phyloP scores from a whole-genome alignment of 2,113 vertebrate genomes.

The Psophia crepitans region DNA sequence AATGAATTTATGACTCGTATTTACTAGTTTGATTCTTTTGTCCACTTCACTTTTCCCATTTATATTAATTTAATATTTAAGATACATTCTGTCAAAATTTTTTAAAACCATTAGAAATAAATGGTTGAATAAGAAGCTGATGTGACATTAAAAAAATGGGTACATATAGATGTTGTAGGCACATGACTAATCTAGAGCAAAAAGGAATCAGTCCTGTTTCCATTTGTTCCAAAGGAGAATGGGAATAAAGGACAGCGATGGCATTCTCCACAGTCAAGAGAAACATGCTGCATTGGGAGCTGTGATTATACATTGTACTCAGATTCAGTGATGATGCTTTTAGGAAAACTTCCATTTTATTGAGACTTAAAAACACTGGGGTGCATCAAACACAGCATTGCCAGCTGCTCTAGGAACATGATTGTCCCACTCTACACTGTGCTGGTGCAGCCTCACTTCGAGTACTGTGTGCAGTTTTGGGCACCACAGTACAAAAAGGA shows the following conservation, averaged over 20 bases:
- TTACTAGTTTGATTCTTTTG: constrained; percentile 1
- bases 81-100: not conserved
- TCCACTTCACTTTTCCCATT: not conserved
- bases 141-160: not conserved
- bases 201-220: not conserved
- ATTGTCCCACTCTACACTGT: no score
- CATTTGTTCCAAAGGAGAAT: not conserved
- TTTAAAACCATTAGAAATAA: not conserved
- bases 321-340: not conserved
- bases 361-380: no score
- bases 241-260: not conserved
- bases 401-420: no score
- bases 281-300: not conserved
- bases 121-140: not conserved
- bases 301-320: not conserved
- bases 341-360: not conserved
- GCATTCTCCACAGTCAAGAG: not conserved
- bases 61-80: not conserved
- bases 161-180: not conserved
- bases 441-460: no score
- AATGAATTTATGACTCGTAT: not conserved
- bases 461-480: no score
- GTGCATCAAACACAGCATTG: no score
- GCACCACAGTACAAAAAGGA: no score
- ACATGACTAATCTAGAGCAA: not conserved